phyloP scores from a whole-genome alignment of 53 echinoderm and acorn worm genomes.

The Stichopus horrens region DNA sequence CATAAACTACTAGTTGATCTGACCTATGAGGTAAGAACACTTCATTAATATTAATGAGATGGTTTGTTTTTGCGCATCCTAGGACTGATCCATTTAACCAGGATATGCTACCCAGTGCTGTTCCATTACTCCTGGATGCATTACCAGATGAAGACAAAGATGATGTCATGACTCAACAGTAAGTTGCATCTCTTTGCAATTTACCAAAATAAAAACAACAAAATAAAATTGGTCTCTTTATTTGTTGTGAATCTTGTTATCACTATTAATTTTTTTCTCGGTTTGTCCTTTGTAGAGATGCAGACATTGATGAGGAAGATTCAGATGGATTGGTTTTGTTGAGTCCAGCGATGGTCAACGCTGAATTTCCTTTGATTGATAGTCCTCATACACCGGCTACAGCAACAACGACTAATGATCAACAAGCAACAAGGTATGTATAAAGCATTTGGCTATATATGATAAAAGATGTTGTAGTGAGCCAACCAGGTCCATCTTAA shows the following conservation, averaged over 20 bases:
- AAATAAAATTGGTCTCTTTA: too few relatives aligned
- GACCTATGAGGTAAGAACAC: neutral
- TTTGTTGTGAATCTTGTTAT: too few relatives aligned
- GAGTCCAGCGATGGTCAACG: constrained; percentile 90
- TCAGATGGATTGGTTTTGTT: constrained; percentile 36
- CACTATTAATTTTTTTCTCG: too few relatives aligned
- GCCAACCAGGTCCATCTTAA: too few relatives aligned
- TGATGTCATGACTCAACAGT: constrained; percentile 67
- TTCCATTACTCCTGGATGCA: constrained; percentile 81
- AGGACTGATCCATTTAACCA: constrained; percentile 94
- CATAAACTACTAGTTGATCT: neutral
- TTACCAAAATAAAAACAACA: too few relatives aligned
- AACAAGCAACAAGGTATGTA: constrained; percentile 36
- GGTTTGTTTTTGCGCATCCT: neutral
- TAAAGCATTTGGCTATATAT: too few relatives aligned
- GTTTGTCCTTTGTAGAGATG: neutral
- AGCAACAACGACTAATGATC: constrained; percentile 29
- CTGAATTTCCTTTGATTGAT: constrained; percentile 75
- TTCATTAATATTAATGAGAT: neutral
- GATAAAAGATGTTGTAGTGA: too few relatives aligned
- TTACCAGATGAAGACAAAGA: constrained; percentile 74
- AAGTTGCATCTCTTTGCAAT: neutral
- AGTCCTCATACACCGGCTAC: constrained; percentile 54
- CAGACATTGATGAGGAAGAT: neutral
- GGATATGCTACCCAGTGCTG: constrained; percentile 75